These are phyloP conservation scores for Saccopteryx bilineata DNA, from an alignment of 2,113 vertebrate genomes.

Conservation along the genomic window DNA sequence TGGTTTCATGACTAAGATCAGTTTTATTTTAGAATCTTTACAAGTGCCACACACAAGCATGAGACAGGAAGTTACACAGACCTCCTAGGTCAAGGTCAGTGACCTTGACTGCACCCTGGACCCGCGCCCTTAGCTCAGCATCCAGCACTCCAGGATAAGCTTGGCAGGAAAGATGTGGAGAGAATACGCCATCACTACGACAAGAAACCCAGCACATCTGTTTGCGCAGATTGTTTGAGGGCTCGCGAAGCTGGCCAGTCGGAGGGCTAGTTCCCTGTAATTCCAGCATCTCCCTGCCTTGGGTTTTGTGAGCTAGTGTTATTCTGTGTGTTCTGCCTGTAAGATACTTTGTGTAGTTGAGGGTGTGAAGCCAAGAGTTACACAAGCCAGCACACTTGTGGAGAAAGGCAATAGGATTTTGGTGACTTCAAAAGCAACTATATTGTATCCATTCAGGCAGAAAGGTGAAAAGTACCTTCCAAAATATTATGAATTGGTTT, in stretches of 20 bases:
- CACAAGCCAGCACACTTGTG: not conserved
- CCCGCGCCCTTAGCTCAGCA: not conserved
- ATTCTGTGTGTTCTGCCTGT: not conserved
- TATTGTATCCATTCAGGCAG: not conserved
- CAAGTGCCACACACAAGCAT: not conserved
- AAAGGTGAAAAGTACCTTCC: constrained; percentile 20
- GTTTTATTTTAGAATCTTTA: constrained; percentile 67
- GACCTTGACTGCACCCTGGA: not conserved
- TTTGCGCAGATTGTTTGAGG: not conserved
- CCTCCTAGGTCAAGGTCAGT: constrained; percentile 38
- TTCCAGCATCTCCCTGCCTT: constrained; percentile 43
- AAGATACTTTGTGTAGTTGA: not conserved
- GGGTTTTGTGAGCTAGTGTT: not conserved
- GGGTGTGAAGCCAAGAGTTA: not conserved
- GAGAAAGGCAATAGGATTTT: not conserved
- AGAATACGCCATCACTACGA: not conserved
- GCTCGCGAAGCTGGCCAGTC: not conserved
- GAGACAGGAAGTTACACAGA: constrained; percentile 37
- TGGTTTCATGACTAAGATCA: constrained; percentile 59
- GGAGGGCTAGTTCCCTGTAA: not conserved
- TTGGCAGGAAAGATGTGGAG: not conserved
- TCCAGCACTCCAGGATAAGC: not conserved
- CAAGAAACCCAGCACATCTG: not conserved
- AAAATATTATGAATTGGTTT: constrained; percentile 52
- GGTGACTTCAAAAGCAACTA: not conserved